phyloP scores from a whole-genome alignment of 2,797 vertebrate species.

The Syngnathus acus region DNA sequence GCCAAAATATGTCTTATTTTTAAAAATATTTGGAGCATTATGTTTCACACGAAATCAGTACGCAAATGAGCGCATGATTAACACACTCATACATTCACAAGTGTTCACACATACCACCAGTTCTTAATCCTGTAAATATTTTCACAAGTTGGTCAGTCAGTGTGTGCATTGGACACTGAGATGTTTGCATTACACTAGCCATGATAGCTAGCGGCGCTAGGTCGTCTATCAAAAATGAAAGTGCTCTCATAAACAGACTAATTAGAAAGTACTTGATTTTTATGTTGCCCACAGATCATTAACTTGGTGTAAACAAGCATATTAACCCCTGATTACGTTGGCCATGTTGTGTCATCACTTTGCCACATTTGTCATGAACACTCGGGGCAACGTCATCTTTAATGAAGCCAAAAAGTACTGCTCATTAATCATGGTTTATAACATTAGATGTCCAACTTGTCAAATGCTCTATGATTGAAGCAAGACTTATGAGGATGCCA shows the following conservation, averaged over 20 bases:
- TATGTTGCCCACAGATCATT: slow-evolving; percentile 64
- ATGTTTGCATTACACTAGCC: slow-evolving; percentile 61
- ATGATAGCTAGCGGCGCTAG: slow-evolving; percentile 44
- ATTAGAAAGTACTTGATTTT: slow-evolving; percentile 63
- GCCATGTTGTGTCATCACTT: slow-evolving; percentile 38
- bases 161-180: slow-evolving; percentile 56
- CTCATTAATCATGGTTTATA: slow-evolving; percentile 39
- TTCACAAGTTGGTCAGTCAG: slow-evolving; percentile 68
- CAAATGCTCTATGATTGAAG: slow-evolving; percentile 4
- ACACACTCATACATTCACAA: neutral
- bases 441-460: neutral
- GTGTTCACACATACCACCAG: neutral
- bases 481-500: neutral
- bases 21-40: neutral
- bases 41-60: neutral
- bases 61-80: neutral
- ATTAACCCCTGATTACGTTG: slow-evolving; percentile 66
- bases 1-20: neutral
- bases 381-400: slow-evolving; percentile 15
- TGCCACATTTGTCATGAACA: slow-evolving; percentile 2
- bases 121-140: slow-evolving; percentile 79
- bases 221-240: slow-evolving; percentile 61
- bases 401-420: slow-evolving; percentile 15
- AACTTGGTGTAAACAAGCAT: slow-evolving; percentile 62
- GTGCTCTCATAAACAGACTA: slow-evolving; percentile 65